Evolutionary conservation across 1,140 invertebrate genomes (phyloP), one percentile per base, ranked within the genome.

Genomic region (Drosophila triauraria): DNA sequence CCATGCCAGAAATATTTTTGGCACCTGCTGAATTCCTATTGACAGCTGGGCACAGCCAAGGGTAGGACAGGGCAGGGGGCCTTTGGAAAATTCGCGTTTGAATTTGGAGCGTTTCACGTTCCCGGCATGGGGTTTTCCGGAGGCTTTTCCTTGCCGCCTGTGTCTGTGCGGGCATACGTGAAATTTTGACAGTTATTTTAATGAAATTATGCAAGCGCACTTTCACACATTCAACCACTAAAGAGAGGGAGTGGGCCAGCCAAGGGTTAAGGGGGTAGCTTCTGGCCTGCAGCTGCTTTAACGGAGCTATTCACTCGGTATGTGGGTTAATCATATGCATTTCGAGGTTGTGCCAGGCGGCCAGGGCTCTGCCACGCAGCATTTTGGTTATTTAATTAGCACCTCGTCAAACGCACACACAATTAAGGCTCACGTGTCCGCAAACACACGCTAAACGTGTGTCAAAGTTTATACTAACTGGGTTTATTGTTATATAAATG

Each of bases 181-280:
- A 88, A 87, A 88, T 84, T 88, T 88, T 90, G 84, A 88, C 84
- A 88, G 84, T 88, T 90, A 88, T 90, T 88, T 88, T 88, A 88
- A 88, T 88, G 81, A 88, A 88, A 88, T 88, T 90, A 88, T 88
- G 85, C 85, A 81, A 81, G 81, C 81, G 54, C 78, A 88, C 80
- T 84, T 90, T 81, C 80, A 81, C 81, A 90, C 84, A 88, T 80
- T 78, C 68, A 77, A 20, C 7, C 74, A 75, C 59, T 53, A 44
- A 9, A 51, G 42, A 38, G 54, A 20, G 48, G 38, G 32, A 38
- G 50, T 38, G 44, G 20, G 12, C 13, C 13, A 15, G 30, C 13
- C 20, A 56, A 56, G 53, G 53, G 53, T 25, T 56, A 40, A 25
- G 42, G 42, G 35, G 46, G 6, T 10, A 15, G n/a, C 42, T 35